Percentiles rank a stretch among this genome's conserved stretches.
These are phyloP conservation scores for Anabacerthia variegaticeps DNA, from an alignment of 2,797 vertebrate genomes.

Conservation along the genomic window DNA sequence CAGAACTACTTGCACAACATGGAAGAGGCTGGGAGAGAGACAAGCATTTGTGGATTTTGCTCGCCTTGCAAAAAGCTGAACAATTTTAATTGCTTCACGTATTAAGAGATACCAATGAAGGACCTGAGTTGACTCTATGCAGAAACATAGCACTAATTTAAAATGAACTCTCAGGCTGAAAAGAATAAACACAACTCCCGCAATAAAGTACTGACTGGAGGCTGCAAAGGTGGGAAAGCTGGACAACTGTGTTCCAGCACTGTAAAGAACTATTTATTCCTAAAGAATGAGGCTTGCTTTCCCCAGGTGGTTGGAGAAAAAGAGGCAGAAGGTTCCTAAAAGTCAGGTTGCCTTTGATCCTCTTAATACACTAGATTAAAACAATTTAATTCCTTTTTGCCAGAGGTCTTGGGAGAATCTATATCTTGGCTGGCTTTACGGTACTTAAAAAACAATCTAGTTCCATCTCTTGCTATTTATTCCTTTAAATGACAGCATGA, in stretches of 20 bases:
- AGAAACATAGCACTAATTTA: not conserved
- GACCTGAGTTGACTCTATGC: not conserved
- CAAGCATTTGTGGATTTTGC: not conserved
- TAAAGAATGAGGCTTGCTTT: not conserved
- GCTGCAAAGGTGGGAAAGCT: not conserved
- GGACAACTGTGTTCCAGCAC: not conserved
- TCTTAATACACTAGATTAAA: conserved; percentile 17
- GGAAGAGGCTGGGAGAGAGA: not conserved
- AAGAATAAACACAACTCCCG: not conserved
- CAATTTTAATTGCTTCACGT: not conserved
- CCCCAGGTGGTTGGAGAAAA: not conserved
- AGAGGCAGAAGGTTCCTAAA: not conserved
- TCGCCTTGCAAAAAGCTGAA: not conserved
- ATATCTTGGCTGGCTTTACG: conserved; percentile 5
- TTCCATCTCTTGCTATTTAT: conserved; percentile 9
- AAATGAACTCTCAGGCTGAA: not conserved
- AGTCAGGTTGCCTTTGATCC: not conserved
- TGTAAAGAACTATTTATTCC: not conserved
- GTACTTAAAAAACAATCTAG: conserved; percentile 26
- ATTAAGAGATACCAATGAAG: not conserved
- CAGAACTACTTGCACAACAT: not conserved
- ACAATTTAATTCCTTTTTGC: not conserved
- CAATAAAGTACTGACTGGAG: not conserved
- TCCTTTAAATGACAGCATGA: not conserved
- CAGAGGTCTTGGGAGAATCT: conserved; percentile 32